Percentiles rank a stretch among this genome's conserved stretches.
Evolutionary conservation across 2,113 vertebrate species (phyloP).

Genomic region (Pseudopipra pipra): DNA sequence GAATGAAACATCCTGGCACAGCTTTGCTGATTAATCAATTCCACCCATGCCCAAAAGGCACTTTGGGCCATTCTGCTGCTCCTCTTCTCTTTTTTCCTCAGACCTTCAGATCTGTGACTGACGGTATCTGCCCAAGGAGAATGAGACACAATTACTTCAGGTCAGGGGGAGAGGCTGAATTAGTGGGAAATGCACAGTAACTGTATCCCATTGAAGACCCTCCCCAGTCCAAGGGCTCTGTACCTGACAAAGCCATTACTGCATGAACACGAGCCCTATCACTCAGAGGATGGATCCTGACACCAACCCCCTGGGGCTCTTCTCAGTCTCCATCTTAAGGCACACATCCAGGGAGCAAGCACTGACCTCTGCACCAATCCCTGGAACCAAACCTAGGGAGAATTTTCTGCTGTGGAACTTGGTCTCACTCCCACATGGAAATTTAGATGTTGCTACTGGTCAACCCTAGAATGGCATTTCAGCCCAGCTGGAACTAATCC

Average conservation of each 20-base stretch:
- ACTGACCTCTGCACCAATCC: background rate
- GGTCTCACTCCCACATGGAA: background rate
- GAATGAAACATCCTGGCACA: background rate
- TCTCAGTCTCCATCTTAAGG: background rate
- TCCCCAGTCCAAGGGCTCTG: background rate
- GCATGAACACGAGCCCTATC: accelerated
- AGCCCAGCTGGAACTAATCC: background rate
- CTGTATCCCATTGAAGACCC: background rate
- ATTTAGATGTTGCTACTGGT: background rate
- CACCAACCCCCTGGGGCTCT: background rate
- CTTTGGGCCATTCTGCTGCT: background rate
- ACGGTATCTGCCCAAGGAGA: background rate
- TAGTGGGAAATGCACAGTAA: background rate
- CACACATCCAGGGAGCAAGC: background rate
- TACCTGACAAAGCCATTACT: background rate
- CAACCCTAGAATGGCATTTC: background rate
- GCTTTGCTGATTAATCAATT: background rate
- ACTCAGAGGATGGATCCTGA: background rate
- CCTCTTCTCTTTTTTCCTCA: background rate
- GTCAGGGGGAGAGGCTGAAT: background rate
- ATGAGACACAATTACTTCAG: background rate
- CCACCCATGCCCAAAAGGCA: background rate
- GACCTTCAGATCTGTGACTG: background rate
- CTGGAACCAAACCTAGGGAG: background rate
- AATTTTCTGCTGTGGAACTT: background rate